Evolutionary conservation across 2,113 vertebrate species (phyloP).

Genomic region (Pseudopipra pipra): DNA sequence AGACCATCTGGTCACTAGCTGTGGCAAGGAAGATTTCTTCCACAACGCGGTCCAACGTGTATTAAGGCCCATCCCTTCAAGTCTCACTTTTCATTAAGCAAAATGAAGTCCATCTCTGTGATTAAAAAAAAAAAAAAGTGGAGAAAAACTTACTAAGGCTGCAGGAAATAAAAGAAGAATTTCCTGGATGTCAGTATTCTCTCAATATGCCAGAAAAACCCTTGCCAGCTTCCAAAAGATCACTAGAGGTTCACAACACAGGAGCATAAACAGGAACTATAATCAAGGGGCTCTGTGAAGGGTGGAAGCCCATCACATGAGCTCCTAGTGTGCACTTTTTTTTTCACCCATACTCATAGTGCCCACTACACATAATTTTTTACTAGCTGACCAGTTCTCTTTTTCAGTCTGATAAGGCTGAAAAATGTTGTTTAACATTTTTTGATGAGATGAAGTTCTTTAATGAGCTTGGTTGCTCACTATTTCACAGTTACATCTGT

Average conservation of each 20-base stretch:
- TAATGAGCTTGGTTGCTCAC: not conserved
- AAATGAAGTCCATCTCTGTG: not conserved
- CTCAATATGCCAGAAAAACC: not conserved
- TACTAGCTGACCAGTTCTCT: not conserved
- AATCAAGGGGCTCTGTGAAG: not conserved
- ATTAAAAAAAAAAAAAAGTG: not conserved
- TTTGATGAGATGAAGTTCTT: not conserved
- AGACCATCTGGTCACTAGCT: not conserved
- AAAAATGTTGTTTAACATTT: not conserved
- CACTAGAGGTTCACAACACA: not conserved
- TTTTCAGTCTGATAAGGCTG: not conserved
- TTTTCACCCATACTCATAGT: not conserved
- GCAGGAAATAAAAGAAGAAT: not conserved
- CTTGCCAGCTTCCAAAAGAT: not conserved
- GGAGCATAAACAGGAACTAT: not conserved
- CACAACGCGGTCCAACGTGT: not conserved
- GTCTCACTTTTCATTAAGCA: not conserved
- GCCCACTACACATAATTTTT: not conserved
- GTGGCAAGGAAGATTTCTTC: not conserved
- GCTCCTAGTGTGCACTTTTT: not conserved
- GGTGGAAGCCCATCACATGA: not conserved
- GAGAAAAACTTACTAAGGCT: not conserved
- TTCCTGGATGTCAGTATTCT: not conserved
- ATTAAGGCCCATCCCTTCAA: not conserved
- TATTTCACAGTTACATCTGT: not conserved